Base-by-base conservation (phyloP, 2,797 vertebrate species). In the Paratrypauchen microcephalus region DNA sequence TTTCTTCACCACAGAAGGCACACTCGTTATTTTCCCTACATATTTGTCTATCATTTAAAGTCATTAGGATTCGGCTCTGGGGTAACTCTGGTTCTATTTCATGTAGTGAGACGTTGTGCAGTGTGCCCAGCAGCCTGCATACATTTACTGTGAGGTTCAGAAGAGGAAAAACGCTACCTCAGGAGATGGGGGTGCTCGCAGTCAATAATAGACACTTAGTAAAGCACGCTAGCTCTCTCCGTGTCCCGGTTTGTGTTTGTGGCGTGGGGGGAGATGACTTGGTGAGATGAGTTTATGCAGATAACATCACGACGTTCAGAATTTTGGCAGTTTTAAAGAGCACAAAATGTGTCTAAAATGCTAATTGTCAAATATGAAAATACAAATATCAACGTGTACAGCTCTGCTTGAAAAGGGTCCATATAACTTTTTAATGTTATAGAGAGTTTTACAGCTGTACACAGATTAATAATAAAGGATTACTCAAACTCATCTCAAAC, bases 181-280 rank as follows among this genome's bases (percentile, higher is more conserved):
- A 8, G 74, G 88, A 88, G 87, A 86, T 85, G 59, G 19, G 62
- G 21, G 81, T 75, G 41, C 41, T 15, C 39, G 13, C 6, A 15
- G 86, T 87, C 87, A 88, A 89, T 89, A 88, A 87, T 79, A 87
- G 85, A 90, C 78, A 84, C 85, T 91, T 87, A 86, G 77, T 71
- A 72, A 74, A 81, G 72, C 66, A 78, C 68, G 74, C 79, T 86
- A 80, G 72, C 71, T 77, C 67, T 55, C 68, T 77, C 67, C 66
- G 66, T 76, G 65, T 13, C 62, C 70, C 61, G 45, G 61, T 61
- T 47, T 62, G 26, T 66, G 74, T 77, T 52, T 65, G 68, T 60
- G 4, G 66, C 50, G 19, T 52, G 50, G 48, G 48, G 39, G 39
- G 39, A 45, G 41, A 45, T 45, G 41, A 45, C 4, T 19, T 68